phyloP scores from a whole-genome alignment of 2,113 vertebrate genomes.

The Atrichornis clamosus region DNA sequence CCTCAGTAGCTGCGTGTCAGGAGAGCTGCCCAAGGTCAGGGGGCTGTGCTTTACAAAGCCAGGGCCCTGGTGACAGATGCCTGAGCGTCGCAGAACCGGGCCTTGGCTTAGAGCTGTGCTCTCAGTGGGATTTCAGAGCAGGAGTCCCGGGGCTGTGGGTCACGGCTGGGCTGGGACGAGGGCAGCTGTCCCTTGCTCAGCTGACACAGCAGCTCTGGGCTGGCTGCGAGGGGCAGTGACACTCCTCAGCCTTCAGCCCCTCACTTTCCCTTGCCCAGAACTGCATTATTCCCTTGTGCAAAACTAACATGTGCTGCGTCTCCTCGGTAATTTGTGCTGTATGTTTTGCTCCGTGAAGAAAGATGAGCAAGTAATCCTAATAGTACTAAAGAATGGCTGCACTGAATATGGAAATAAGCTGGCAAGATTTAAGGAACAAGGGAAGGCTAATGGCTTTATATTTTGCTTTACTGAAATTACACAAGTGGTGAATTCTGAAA shows the following conservation, averaged over 20 bases:
- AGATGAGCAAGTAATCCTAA: not conserved
- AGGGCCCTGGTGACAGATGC: not conserved
- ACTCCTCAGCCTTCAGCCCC: not conserved
- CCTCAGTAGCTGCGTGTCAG: not conserved
- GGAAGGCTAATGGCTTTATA: constrained; percentile 16
- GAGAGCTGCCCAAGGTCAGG: not conserved
- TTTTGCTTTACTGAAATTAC: constrained; percentile 17
- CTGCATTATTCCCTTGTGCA: not conserved
- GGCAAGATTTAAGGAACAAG: not conserved
- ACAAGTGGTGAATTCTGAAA: constrained; percentile 2
- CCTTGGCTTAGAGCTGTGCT: not conserved
- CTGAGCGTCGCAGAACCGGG: not conserved
- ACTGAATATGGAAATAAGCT: not conserved
- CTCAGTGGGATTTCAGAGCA: not conserved
- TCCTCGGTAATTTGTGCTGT: not conserved
- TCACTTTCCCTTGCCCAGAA: not conserved
- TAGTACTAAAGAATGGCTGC: not conserved
- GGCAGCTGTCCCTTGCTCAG: not conserved
- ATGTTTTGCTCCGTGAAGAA: not conserved
- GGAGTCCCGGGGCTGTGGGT: fast-evolving
- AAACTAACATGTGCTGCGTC: not conserved
- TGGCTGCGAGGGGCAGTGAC: not conserved
- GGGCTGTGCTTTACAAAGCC: not conserved
- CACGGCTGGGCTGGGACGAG: fast-evolving
- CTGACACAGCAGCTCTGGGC: not conserved